Evolutionary conservation across 1,140 invertebrate species (phyloP), one percentile per base, ranked within the genome.

Genomic region (Drosophila nannoptera): DNA sequence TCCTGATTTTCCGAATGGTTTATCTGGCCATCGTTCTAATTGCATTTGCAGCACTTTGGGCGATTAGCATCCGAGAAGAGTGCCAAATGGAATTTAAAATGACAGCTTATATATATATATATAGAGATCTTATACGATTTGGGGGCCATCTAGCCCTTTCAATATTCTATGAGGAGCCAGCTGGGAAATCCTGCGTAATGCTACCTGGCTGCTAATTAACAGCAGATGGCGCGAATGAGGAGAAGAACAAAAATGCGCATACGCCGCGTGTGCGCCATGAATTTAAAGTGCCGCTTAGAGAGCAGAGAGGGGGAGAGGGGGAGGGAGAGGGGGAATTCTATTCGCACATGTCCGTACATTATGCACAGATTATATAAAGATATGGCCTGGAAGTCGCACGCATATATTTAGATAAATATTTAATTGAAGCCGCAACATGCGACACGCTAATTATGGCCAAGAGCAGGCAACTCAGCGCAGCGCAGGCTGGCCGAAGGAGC

Each of bases 221-320:
- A 65, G 58, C 67, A 58, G 61, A 58, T 69, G 65, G 61, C 61
- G 38, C 43, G 45, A 22, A 22, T 22, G 9, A 36, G 42, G 40
- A 63, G 54, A 49, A 32, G 50, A 43, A 31, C 33, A 33, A 16
- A 48, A 42, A 75, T 80, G 62, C 68, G 77, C 63, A 80, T 78
- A 72, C 77, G 77, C 77, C 71, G 11, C 29, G 62, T 48, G 72
- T 62, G 54, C 48, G 64, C 63, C 50, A 80, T 72, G 77, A 80
- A 78, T 80, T 80, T 80, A 68, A 80, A 80, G 75, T 68, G 48
- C 45, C 56, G 63, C 69, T 78, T 72, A 22, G 22, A 22, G 45
- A 14, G 16, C 1, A 40, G 40, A 54, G 5, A 12, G 11, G 11
- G 22, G 3, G 22, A 22, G 22, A 22, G 22, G 3, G 22, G 1